Evolutionary conservation across 2,797 vertebrate genomes (phyloP).

Genomic region (Esox lucius): DNA sequence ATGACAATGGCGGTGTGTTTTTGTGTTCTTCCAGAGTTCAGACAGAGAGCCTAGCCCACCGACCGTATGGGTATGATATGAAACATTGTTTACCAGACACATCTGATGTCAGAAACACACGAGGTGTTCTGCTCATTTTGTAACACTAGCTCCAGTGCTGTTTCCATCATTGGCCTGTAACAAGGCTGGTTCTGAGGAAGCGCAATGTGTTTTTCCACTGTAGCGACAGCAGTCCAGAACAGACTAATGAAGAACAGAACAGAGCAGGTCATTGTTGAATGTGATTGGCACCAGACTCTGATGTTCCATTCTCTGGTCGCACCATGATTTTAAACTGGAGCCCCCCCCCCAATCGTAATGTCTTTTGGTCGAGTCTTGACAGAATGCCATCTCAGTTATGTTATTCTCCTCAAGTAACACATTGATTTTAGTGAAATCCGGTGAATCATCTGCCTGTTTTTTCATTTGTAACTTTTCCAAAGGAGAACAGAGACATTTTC

Average conservation of each 20-base stretch:
- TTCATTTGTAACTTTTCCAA: background rate
- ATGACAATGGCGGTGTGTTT: background rate
- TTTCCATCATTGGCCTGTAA: too few species aligned
- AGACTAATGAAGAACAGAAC: conserved; percentile 42
- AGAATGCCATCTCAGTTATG: background rate
- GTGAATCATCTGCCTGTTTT: background rate
- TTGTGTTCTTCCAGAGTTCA: conserved; percentile 32
- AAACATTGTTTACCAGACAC: conserved; percentile 53
- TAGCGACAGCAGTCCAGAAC: background rate
- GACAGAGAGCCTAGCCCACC: conserved; percentile 7
- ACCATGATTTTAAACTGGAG: background rate
- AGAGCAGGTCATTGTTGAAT: conserved; percentile 56
- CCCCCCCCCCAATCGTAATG: too few species aligned
- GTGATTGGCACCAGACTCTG: conserved; percentile 19
- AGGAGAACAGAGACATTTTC: background rate
- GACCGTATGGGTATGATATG: conserved; percentile 19
- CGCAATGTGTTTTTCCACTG: background rate
- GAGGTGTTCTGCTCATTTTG: too few species aligned
- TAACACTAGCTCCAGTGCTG: too few species aligned
- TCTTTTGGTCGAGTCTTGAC: background rate
- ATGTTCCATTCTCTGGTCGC: conserved; percentile 29
- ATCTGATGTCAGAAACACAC: conserved; percentile 1
- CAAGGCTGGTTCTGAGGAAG: background rate
- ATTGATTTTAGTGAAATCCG: background rate
- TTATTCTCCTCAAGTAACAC: background rate